A percentile compares a stretch with the other conserved stretches of the same genome.
Conservation (phyloP, 2,888 invertebrate genomes). For the Calameuta idolon region DNA sequence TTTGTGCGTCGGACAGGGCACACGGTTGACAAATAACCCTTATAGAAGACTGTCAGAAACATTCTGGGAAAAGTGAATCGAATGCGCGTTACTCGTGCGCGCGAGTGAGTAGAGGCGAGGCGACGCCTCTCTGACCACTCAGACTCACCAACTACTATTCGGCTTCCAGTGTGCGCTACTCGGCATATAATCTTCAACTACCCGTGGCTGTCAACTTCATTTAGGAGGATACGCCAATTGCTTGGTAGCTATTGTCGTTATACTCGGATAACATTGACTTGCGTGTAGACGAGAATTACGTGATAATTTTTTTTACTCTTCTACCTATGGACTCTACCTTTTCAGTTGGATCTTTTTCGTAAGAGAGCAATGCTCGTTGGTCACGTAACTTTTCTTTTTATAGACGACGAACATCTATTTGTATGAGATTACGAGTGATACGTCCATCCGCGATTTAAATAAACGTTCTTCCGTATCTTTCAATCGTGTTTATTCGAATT, state of each 20-base stretch:
- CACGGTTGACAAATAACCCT: neutral
- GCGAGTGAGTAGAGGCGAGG: neutral
- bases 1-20: neutral
- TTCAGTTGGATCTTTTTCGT: neutral
- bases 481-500: neutral
- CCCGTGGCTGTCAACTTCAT: slow-evolving; percentile 9
- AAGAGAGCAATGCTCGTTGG: neutral
- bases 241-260: neutral
- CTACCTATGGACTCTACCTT: neutral
- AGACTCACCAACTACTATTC: neutral
- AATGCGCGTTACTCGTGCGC: neutral
- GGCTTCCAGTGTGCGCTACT: neutral
- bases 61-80: neutral
- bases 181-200: neutral
- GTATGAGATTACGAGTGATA: neutral
- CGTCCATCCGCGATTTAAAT: neutral
- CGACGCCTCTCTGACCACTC: neutral
- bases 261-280: neutral
- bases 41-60: neutral
- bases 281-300: neutral
- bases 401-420: neutral
- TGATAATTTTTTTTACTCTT: neutral
- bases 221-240: neutral
- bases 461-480: neutral
- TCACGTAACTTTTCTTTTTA: neutral